phyloP scores from a whole-genome alignment of 2,113 vertebrate species.

The Mesembrinibis cayennensis region DNA sequence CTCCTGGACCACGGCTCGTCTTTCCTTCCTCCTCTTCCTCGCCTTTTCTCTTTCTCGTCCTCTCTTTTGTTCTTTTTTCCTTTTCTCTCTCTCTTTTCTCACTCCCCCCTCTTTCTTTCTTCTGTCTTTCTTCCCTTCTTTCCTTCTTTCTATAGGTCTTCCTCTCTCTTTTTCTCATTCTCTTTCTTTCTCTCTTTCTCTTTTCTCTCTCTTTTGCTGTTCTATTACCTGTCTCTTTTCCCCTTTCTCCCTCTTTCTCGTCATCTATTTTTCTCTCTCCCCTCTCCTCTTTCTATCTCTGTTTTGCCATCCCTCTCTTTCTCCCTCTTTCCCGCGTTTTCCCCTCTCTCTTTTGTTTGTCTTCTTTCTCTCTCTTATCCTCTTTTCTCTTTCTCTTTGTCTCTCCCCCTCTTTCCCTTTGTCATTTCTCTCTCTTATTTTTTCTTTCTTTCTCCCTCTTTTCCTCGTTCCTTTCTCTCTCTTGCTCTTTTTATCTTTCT shows the following conservation, averaged over 20 bases:
- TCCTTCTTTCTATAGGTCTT: fast-evolving
- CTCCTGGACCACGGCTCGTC: neutral
- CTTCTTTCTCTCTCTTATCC: neutral
- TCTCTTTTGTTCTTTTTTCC: neutral
- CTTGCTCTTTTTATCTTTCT: neutral
- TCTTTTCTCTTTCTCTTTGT: neutral
- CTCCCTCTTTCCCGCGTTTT: too few species aligned
- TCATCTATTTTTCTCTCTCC: neutral
- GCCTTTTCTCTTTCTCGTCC: neutral
- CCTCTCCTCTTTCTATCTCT: neutral
- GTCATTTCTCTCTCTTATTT: too few species aligned
- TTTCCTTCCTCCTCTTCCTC: neutral
- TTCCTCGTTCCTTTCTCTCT: neutral
- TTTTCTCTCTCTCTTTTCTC: too few species aligned
- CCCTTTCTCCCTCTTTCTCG: neutral
- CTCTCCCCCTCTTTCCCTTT: fast-evolving
- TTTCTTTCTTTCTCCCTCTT: neutral
- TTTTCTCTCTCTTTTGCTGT: fast-evolving
- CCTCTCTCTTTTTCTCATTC: fast-evolving
- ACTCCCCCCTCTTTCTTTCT: too few species aligned
- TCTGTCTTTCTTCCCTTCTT: fast-evolving
- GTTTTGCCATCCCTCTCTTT: neutral
- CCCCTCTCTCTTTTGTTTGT: too few species aligned
- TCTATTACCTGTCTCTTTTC: neutral
- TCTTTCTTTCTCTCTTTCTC: neutral